Evolutionary conservation across 2,797 vertebrate species (phyloP), one percentile per base, ranked within the genome.

Genomic region (Cossypha dichroa): DNA sequence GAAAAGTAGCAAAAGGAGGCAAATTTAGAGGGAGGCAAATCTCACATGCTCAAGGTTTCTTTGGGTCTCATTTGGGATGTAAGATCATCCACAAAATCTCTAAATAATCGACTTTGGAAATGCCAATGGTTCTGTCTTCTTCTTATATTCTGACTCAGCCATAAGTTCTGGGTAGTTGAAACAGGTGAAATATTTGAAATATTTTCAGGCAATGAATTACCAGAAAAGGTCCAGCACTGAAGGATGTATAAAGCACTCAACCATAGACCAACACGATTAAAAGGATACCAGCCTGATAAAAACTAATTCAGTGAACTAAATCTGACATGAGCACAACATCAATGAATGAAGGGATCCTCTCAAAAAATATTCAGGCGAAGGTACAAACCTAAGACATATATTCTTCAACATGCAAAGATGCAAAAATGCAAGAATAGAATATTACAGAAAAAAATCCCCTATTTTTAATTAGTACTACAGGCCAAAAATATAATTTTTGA

Each of bases 361-460:
- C 49, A 54, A 58, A 72, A 90, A 52, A 1, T 9, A 28, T 49
- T 67, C 11, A 84, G 31, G 28, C 48, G 46, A 80, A 85, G 51
- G 60, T 21, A 89, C 63, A 95, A 67, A 78, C 13, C 31, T 40
- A 40, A 64, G 46, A 80, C 8, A 22, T 6, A 34, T 5, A 45
- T 41, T 69, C 33, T 59, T 74, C 2, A 4, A 52, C 54, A 77
- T 13, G 40, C 60, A 85, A 69, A 90, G 48, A 73, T n/a, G 29
- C 31, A 78, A 78, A 88, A 58, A 62, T 29, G 7, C 41, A 77
- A 74, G 25, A 92, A 45, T 0, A 63, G 15, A 69, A 66, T 15
- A 45, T 5, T 73, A 41, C 12, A 55, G 38, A 2, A 55, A 73
- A 41, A 54, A 69, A 0, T 0, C 0, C 0, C 9, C 5, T 41